Conservation (phyloP, 2,113 vertebrate genomes). For the Serinus canaria region DNA sequence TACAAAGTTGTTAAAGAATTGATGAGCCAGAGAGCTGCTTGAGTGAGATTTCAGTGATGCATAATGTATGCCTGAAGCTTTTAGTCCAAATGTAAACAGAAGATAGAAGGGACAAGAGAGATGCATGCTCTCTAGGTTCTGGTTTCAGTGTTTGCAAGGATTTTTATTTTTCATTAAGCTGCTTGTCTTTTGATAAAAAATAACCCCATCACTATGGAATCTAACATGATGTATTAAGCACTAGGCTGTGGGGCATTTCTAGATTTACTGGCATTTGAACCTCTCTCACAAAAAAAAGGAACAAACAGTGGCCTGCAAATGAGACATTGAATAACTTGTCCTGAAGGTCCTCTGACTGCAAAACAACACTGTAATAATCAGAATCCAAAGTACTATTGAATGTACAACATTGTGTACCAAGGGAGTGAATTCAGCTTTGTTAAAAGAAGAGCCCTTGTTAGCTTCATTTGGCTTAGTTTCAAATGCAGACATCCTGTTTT, state of each 20-base stretch:
- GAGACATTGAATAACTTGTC: not conserved
- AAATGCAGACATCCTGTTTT: not conserved
- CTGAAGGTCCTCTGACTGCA: not conserved
- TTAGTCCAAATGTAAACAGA: slow-evolving; percentile 36
- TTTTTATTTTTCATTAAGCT: slow-evolving; percentile 22
- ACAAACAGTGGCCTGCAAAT: not conserved
- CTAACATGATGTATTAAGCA: not conserved
- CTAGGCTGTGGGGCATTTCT: not conserved
- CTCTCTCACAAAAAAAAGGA: not conserved
- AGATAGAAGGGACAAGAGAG: not conserved
- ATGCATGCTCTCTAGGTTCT: not conserved
- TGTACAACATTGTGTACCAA: not conserved
- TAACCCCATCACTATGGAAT: not conserved
- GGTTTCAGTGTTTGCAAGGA: not conserved
- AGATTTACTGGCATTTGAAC: not conserved
- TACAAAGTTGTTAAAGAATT: slow-evolving; percentile 52
- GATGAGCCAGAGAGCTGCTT: slow-evolving; percentile 26
- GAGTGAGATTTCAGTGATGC: slow-evolving; percentile 25
- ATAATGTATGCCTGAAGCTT: slow-evolving; percentile 49
- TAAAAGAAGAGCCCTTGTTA: not conserved
- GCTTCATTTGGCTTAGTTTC: not conserved
- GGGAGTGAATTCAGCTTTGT: not conserved
- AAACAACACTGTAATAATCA: not conserved
- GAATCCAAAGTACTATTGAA: not conserved
- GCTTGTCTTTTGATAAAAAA: not conserved